These are phyloP conservation scores for Chrysochloris asiatica DNA, from an alignment of 2,113 vertebrate species.

Conservation along the genomic window DNA sequence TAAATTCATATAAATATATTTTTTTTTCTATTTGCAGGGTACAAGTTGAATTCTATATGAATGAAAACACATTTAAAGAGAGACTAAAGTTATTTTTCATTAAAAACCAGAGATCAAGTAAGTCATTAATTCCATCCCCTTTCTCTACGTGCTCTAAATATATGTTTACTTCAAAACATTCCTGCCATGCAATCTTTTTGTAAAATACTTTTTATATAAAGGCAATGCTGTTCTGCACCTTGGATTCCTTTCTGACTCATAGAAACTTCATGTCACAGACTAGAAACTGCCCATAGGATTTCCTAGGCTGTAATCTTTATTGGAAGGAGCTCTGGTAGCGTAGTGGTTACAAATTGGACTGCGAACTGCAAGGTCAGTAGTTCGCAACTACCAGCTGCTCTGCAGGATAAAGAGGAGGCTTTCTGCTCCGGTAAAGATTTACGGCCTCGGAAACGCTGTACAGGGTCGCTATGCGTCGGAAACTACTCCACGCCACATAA, in stretches of 20 bases:
- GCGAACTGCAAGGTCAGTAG: too few species aligned
- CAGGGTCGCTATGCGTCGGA: too few species aligned
- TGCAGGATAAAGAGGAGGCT: too few species aligned
- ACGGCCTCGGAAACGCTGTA: too few species aligned
- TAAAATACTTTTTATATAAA: background rate
- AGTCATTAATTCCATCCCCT: conserved; percentile 74
- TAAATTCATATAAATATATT: background rate
- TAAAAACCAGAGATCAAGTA: conserved; percentile 95
- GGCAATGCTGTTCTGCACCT: background rate
- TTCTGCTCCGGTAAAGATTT: too few species aligned
- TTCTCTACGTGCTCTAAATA: background rate
- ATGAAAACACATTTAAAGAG: conserved; percentile 92
- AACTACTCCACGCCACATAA: too few species aligned
- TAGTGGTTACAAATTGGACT: too few species aligned
- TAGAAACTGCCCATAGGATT: background rate
- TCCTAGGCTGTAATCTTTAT: background rate
- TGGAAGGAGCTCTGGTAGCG: too few species aligned
- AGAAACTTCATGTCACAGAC: background rate
- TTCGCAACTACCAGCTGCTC: too few species aligned
- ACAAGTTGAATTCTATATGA: conserved; percentile 92
- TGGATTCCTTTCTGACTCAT: background rate
- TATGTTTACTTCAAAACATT: background rate
- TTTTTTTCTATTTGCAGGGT: conserved; percentile 86
- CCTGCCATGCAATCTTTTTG: background rate
- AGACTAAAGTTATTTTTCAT: conserved; percentile 93